A percentile compares a stretch with the other conserved stretches of the same genome.
These are phyloP conservation scores for Hydrotaea cyrtoneurina DNA, from an alignment of 2,888 invertebrate genomes.

Conservation along the genomic window DNA sequence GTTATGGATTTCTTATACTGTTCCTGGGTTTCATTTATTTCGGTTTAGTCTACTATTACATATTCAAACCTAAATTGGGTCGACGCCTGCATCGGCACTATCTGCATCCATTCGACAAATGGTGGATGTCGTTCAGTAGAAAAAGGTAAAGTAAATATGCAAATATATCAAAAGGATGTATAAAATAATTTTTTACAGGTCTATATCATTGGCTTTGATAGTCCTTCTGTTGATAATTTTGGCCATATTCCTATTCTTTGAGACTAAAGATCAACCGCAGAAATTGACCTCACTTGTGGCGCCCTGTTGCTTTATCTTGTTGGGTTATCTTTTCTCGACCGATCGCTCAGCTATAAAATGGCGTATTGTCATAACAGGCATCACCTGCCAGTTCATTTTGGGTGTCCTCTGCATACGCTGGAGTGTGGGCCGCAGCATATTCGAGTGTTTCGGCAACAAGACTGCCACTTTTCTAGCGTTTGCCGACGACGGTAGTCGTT, in stretches of 20 bases:
- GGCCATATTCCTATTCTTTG: slow-evolving; percentile 84
- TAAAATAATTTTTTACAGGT: slow-evolving; percentile 78
- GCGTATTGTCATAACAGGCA: slow-evolving; percentile 90
- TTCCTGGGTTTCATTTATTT: slow-evolving; percentile 84
- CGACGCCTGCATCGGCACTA: slow-evolving; percentile 67
- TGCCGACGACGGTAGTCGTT: slow-evolving; percentile 89
- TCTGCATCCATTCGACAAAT: slow-evolving; percentile 71
- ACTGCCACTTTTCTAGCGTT: slow-evolving; percentile 89
- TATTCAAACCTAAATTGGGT: slow-evolving; percentile 83
- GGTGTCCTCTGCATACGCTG: slow-evolving; percentile 93
- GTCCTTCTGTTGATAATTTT: slow-evolving; percentile 82
- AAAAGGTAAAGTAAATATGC: slow-evolving; percentile 70
- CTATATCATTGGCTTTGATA: slow-evolving; percentile 81
- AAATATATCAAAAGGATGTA: not conserved
- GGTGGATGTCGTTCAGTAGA: slow-evolving; percentile 75
- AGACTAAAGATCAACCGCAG: slow-evolving; percentile 83
- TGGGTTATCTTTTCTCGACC: slow-evolving; percentile 85
- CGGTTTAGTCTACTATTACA: slow-evolving; percentile 84
- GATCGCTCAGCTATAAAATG: slow-evolving; percentile 86
- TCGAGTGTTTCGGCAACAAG: slow-evolving; percentile 84
- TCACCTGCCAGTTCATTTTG: slow-evolving; percentile 91
- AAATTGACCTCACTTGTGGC: slow-evolving; percentile 88
- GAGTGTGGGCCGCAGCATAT: slow-evolving; percentile 87
- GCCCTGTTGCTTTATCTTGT: slow-evolving; percentile 83
- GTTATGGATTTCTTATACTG: slow-evolving; percentile 88